Percentiles rank a stretch among this genome's conserved stretches.
Evolutionary conservation across 2,888 invertebrate species (phyloP).

Genomic region (Drosophila lacicola): DNA sequence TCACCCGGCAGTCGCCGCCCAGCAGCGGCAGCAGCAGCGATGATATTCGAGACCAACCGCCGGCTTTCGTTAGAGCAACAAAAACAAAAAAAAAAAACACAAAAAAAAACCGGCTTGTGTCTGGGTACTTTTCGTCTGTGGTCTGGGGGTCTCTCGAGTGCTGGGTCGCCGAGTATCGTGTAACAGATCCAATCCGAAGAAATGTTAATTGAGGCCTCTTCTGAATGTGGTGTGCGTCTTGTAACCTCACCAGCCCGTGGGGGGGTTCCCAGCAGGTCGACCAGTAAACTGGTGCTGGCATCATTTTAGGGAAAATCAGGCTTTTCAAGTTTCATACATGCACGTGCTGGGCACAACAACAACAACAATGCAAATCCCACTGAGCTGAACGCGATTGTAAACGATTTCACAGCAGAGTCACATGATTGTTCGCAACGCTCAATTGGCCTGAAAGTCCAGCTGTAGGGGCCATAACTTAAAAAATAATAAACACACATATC

Average conservation of each 20-base stretch:
- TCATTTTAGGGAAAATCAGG: constrained; percentile 30
- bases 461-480: constrained; percentile 15
- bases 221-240: constrained; percentile 7
- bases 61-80: constrained; percentile 68
- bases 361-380: constrained; percentile 18
- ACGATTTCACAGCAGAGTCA: constrained; percentile 46
- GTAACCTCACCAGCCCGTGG: constrained; percentile 2
- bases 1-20: constrained; percentile 36
- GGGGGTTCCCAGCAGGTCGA: constrained; percentile 20
- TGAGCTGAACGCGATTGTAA: constrained; percentile 17
- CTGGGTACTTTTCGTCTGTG: constrained; percentile 28
- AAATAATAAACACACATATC: neutral
- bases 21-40: constrained; percentile 6
- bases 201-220: constrained; percentile 26
- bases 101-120: constrained; percentile 54
- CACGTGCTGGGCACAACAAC: constrained; percentile 27
- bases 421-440: constrained; percentile 29
- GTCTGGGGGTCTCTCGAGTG: constrained; percentile 13
- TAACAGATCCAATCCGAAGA: constrained; percentile 40
- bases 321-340: constrained; percentile 32
- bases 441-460: constrained; percentile 11
- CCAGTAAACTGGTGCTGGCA: neutral
- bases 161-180: constrained; percentile 29
- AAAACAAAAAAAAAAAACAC: constrained; percentile 1
- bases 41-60: constrained; percentile 66